These are phyloP conservation scores for Anaspis maculata DNA, from an alignment of 2,888 invertebrate genomes.

Conservation along the genomic window DNA sequence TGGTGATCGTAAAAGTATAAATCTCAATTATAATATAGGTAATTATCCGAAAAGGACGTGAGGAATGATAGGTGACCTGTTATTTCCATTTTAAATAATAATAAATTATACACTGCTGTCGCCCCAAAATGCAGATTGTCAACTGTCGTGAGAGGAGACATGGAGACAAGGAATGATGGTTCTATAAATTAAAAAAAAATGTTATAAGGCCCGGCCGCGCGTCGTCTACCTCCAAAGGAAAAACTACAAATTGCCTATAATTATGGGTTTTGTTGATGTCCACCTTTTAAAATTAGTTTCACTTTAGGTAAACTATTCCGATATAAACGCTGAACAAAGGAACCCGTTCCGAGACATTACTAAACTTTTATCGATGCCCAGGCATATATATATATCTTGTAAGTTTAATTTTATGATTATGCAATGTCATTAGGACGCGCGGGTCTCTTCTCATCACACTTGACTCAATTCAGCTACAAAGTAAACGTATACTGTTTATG, in stretches of 20 bases:
- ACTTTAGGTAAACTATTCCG: constrained; percentile 33
- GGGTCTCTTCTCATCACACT: too few relatives aligned
- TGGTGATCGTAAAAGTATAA: constrained; percentile 14
- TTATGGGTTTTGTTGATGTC: constrained; percentile 37
- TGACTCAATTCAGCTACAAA: constrained; percentile 1
- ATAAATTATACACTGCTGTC: constrained; percentile 17
- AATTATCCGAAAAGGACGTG: constrained; percentile 15
- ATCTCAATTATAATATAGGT: constrained; percentile 13
- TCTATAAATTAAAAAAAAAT: constrained; percentile 30
- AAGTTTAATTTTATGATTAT: constrained; percentile 4
- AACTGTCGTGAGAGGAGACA: constrained; percentile 26
- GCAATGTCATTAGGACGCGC: too few relatives aligned
- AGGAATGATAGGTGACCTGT: constrained; percentile 9
- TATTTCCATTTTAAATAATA: constrained; percentile 17
- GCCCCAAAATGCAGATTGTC: constrained; percentile 22
- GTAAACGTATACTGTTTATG: too few relatives aligned
- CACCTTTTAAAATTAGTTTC: constrained; percentile 38
- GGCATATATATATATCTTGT: constrained; percentile 2
- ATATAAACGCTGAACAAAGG: constrained; percentile 24
- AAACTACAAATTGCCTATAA: constrained; percentile 39
- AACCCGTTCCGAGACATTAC: constrained; percentile 32
- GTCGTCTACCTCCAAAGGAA: constrained; percentile 31
- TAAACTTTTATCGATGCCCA: constrained; percentile 17
- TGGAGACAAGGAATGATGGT: constrained; percentile 30
- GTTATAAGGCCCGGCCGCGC: constrained; percentile 28